A percentile compares a stretch with the other conserved stretches of the same genome.
Conservation (phyloP, 2,888 invertebrate genomes). For the Tachina fera region DNA sequence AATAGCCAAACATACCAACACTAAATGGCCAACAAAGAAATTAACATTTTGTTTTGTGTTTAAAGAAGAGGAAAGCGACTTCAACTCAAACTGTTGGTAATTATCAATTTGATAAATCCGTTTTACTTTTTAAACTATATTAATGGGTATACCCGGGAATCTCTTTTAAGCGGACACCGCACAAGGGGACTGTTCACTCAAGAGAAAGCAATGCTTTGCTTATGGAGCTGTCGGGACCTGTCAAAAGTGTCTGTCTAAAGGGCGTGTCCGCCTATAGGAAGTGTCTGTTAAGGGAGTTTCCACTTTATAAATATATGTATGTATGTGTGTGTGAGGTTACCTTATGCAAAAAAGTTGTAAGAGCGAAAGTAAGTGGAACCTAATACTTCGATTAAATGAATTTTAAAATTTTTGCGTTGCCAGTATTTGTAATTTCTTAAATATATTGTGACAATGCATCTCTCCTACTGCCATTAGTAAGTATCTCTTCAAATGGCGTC, state of each 20-base stretch:
- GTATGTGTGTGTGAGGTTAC: background rate
- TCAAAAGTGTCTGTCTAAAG: too few species aligned
- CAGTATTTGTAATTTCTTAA: slow-evolving; percentile 50
- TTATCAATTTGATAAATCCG: slow-evolving; percentile 77
- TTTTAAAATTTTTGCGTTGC: slow-evolving; percentile 25
- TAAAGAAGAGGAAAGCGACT: slow-evolving; percentile 12
- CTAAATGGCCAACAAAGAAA: slow-evolving; percentile 58
- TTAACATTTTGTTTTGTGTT: slow-evolving; percentile 24
- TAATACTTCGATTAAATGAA: slow-evolving; percentile 9
- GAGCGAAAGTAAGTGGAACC: background rate
- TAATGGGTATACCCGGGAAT: too few species aligned
- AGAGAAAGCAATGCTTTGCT: too few species aligned
- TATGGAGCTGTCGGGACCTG: too few species aligned
- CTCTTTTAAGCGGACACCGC: too few species aligned
- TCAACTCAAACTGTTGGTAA: slow-evolving; percentile 73
- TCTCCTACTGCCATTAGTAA: background rate
- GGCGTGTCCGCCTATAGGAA: too few species aligned
- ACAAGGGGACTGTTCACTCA: too few species aligned
- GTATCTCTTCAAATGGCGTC: slow-evolving; percentile 74
- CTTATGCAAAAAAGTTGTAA: background rate
- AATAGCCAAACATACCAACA: slow-evolving; percentile 2
- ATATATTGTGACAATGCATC: slow-evolving; percentile 76
- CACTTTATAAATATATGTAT: too few species aligned
- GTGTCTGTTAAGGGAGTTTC: too few species aligned
- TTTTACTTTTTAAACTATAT: slow-evolving; percentile 24